A percentile compares a stretch with the other conserved stretches of the same genome.
phyloP scores from a whole-genome alignment of 1,140 invertebrate species.

The Aphelenchoides fujianensis region DNA sequence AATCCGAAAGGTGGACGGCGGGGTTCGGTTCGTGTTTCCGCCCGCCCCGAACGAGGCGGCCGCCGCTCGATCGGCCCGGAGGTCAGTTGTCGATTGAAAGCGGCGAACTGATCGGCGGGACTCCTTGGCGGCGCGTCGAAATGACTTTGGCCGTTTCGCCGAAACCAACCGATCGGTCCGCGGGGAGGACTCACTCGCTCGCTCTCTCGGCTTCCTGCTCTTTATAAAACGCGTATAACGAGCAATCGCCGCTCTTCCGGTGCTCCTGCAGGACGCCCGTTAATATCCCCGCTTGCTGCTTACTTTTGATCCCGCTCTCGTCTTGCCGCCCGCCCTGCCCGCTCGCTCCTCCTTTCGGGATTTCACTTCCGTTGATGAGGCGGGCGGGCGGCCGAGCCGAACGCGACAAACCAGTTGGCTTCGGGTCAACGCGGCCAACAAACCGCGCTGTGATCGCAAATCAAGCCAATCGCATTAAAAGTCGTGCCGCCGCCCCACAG shows the following conservation, averaged over 20 bases:
- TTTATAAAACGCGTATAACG: constrained; percentile 1
- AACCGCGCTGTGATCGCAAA: neutral
- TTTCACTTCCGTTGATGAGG: neutral
- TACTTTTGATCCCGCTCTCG: neutral
- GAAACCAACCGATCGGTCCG: too few relatives aligned
- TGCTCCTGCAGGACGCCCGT: neutral
- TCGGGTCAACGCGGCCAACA: constrained; percentile 9
- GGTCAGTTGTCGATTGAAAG: neutral
- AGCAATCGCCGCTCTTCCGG: neutral
- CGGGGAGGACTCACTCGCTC: too few relatives aligned
- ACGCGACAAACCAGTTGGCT: constrained; percentile 3
- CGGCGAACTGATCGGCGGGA: too few relatives aligned
- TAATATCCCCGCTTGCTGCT: neutral
- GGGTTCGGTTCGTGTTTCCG: neutral
- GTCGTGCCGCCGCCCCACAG: neutral
- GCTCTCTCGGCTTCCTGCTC: too few relatives aligned
- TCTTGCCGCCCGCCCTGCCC: neutral
- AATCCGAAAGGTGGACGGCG: neutral
- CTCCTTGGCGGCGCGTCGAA: neutral
- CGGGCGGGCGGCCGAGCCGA: too few relatives aligned
- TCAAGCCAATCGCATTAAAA: neutral
- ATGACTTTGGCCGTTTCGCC: neutral
- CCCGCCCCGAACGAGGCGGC: too few relatives aligned
- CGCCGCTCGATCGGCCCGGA: neutral
- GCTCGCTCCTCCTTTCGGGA: too few relatives aligned